These are phyloP conservation scores for Hafferia zeledoni DNA, from an alignment of 2,797 vertebrate genomes.

Conservation along the genomic window DNA sequence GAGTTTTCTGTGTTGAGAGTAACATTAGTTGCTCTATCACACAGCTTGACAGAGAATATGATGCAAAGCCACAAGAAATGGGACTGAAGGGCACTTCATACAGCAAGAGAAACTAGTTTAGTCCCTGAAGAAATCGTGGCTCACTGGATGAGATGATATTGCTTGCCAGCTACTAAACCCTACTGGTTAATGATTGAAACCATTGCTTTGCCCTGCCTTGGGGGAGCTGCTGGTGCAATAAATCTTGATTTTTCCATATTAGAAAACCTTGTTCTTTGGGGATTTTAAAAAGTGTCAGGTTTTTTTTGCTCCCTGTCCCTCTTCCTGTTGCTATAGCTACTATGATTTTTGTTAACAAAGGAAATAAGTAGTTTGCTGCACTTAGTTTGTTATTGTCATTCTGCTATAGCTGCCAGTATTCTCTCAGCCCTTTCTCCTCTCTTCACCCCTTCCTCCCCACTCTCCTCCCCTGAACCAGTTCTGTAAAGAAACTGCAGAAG, in stretches of 20 bases:
- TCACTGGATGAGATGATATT: background rate
- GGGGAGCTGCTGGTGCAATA: slow-evolving; percentile 37
- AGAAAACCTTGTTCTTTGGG: slow-evolving; percentile 22
- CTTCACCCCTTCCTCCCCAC: background rate
- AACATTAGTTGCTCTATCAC: background rate
- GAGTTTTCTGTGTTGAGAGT: background rate
- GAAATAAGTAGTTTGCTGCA: background rate
- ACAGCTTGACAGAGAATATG: background rate
- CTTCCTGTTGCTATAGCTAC: slow-evolving; percentile 18
- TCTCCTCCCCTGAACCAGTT: background rate
- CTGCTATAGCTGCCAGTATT: slow-evolving; percentile 2
- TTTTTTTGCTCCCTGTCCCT: background rate
- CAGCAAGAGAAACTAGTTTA: background rate
- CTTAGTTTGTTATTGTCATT: slow-evolving; percentile 11
- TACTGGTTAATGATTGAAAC: slow-evolving; percentile 43
- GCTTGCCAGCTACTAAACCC: slow-evolving; percentile 3
- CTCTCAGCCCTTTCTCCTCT: background rate
- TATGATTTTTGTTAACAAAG: slow-evolving; percentile 15
- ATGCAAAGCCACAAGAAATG: background rate
- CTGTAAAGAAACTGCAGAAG: background rate
- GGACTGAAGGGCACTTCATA: background rate
- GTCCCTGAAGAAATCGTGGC: background rate
- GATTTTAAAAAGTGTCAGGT: background rate
- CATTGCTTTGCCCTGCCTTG: background rate
- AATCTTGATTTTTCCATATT: slow-evolving; percentile 36